A percentile compares a stretch with the other conserved stretches of the same genome.
phyloP scores from a whole-genome alignment of 2,888 invertebrate genomes.

The Acleris literana region DNA sequence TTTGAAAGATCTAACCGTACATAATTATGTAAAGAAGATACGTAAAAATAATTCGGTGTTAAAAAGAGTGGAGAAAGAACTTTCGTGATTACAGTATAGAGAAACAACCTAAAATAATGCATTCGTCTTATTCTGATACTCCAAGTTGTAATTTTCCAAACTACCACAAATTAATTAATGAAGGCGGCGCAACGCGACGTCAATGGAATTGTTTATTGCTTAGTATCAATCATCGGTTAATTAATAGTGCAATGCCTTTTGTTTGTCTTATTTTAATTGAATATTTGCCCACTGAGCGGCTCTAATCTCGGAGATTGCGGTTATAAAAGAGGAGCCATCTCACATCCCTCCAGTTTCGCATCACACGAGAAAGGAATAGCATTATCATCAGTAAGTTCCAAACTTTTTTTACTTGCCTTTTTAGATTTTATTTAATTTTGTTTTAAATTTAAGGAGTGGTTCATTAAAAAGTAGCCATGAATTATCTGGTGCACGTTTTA shows the following conservation, averaged over 20 bases:
- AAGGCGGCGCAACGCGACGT: background rate
- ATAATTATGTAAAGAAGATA: too few species aligned
- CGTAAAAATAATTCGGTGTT: too few species aligned
- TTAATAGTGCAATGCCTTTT: conserved; percentile 31
- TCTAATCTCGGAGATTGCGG: conserved; percentile 26
- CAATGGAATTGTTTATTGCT: conserved; percentile 22
- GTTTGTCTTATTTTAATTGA: conserved; percentile 34
- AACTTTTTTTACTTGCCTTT: background rate
- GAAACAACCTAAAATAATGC: too few species aligned
- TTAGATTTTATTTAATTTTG: background rate
- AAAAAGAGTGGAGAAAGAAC: too few species aligned
- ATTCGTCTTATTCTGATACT: too few species aligned
- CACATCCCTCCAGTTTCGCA: conserved; percentile 19
- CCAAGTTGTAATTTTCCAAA: background rate
- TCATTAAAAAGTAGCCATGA: too few species aligned
- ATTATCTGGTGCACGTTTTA: too few species aligned
- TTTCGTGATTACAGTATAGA: too few species aligned
- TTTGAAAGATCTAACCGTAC: too few species aligned
- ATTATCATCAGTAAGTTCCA: conserved; percentile 19
- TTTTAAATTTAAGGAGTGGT: background rate
- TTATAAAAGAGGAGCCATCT: conserved; percentile 24
- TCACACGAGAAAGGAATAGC: conserved; percentile 7
- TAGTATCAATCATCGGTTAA: conserved; percentile 22
- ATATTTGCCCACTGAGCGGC: conserved; percentile 26
- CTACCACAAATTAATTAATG: conserved; percentile 2